Percentiles rank a stretch among this genome's conserved stretches.
Conservation (phyloP, 2,888 invertebrate species). For the Isotomurus palustris region DNA sequence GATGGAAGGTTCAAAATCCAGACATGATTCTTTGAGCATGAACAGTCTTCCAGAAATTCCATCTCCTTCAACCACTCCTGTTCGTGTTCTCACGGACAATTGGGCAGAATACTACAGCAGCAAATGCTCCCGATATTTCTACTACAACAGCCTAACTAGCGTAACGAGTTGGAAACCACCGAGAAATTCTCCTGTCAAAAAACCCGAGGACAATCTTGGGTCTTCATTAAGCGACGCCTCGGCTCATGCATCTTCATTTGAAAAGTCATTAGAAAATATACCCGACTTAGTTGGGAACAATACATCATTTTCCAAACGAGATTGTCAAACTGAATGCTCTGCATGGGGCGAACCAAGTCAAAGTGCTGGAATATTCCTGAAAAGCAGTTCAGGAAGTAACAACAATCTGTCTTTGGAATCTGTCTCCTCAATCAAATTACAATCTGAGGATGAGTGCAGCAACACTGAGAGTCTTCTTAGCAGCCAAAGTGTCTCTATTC, state of each 20-base stretch:
- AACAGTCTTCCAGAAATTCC: not conserved
- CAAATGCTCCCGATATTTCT: conserved; percentile 36
- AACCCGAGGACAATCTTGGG: conserved; percentile 35
- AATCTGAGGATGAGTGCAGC: conserved; percentile 3
- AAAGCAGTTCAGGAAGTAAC: not conserved
- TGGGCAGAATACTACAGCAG: conserved; percentile 42
- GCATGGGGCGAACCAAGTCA: too few relatives aligned
- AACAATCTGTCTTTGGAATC: conserved; percentile 5
- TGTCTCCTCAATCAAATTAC: not conserved
- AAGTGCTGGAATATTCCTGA: not conserved
- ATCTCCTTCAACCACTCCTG: conserved; percentile 26
- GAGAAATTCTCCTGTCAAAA: conserved; percentile 30
- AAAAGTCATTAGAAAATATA: conserved; percentile 36
- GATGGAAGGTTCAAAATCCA: not conserved
- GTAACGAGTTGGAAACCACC: conserved; percentile 45
- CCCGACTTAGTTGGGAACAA: conserved; percentile 6
- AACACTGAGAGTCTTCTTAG: not conserved
- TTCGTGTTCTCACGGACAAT: conserved; percentile 36
- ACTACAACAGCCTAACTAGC: conserved; percentile 41
- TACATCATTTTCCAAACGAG: not conserved
- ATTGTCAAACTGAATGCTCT: not conserved
- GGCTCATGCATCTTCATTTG: conserved; percentile 35
- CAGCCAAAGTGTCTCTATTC: conserved; percentile 7
- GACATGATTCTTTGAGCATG: not conserved
- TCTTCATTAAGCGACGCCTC: conserved; percentile 32